Conservation (phyloP, 2,888 invertebrate species). For the Drosophila subquinaria region DNA sequence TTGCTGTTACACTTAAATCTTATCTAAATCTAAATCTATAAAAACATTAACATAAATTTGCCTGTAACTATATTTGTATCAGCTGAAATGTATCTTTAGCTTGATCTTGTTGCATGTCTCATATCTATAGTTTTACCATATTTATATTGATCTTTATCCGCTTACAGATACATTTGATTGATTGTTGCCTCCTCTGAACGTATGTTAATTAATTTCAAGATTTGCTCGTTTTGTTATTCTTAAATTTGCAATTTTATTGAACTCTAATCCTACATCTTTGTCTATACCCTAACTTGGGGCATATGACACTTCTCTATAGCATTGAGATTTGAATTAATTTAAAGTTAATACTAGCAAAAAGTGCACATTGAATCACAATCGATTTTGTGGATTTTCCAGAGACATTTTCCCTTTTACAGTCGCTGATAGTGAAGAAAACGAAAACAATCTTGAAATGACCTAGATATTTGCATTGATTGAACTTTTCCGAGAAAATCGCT, state of each 20-base stretch:
- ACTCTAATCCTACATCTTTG: conserved; percentile 23
- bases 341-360: neutral
- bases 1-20: too few relatives aligned
- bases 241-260: conserved; percentile 37
- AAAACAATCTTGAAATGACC: conserved; percentile 4
- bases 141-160: neutral
- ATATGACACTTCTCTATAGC: conserved; percentile 2
- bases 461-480: conserved; percentile 15
- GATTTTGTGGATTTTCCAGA: neutral
- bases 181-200: conserved; percentile 29
- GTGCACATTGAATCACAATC: neutral
- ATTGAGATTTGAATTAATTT: neutral
- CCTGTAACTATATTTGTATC: neutral
- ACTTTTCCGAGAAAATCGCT: conserved; percentile 1
- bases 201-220: conserved; percentile 45
- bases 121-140: neutral
- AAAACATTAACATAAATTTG: too few relatives aligned
- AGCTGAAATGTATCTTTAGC: neutral
- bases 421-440: neutral
- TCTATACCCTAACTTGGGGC: conserved; percentile 3
- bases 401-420: neutral
- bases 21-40: too few relatives aligned
- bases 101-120: neutral
- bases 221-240: conserved; percentile 9
- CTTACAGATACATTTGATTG: conserved; percentile 28